Conservation (phyloP, 2,113 vertebrate genomes). For the Hippopotamus amphibius region DNA sequence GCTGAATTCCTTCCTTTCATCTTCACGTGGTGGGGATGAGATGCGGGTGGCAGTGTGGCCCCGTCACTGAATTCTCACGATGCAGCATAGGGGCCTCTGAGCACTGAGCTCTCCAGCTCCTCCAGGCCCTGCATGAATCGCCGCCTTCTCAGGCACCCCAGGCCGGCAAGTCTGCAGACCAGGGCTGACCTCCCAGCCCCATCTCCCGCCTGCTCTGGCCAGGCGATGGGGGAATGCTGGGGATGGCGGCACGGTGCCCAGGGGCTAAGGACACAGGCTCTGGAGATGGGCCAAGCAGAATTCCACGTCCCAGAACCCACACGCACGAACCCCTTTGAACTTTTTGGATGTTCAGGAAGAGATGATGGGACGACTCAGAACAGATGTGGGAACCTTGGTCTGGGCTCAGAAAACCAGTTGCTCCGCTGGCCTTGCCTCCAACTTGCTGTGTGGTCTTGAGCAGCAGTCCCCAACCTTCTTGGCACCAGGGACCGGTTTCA, state of each 20-base stretch:
- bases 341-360: neutral
- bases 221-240: neutral
- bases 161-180: neutral
- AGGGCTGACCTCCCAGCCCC: neutral
- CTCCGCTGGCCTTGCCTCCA: too few relatives aligned
- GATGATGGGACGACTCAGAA: neutral
- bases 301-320: rapidly evolving
- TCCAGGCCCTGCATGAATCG: rapidly evolving
- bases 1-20: neutral
- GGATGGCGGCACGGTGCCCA: rapidly evolving
- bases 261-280: neutral
- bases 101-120: neutral
- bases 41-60: rapidly evolving
- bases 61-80: neutral
- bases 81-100: too few relatives aligned
- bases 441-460: neutral
- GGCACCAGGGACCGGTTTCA: too few relatives aligned
- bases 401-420: neutral
- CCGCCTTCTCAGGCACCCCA: neutral
- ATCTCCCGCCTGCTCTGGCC: too few relatives aligned
- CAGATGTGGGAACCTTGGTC: rapidly evolving
- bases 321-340: neutral
- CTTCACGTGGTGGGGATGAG: neutral
- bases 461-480: too few relatives aligned
- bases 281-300: neutral